These are phyloP conservation scores for Halichondria panicea DNA, from an alignment of 37 sponge, comb jelly and placozoan genomes.

Conservation along the genomic window DNA sequence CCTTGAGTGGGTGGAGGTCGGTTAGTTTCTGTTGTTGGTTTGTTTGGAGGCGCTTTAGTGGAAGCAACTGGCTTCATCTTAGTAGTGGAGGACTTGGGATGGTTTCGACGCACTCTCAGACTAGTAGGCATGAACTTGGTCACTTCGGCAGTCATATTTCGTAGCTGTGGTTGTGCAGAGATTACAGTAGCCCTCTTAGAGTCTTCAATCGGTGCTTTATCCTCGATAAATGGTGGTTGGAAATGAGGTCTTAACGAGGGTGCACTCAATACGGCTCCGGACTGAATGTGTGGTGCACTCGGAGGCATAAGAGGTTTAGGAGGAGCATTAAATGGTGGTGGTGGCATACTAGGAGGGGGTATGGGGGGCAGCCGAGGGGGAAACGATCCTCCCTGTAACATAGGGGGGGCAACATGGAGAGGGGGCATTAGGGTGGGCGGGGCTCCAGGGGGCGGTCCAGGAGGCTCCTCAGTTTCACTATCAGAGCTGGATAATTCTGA, in stretches of 20 bases:
- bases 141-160: slow-evolving; percentile 92
- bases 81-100: slow-evolving; percentile 51
- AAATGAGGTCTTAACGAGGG: slow-evolving; percentile 19
- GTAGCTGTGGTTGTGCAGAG: slow-evolving; percentile 87
- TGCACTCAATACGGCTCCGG: slow-evolving; percentile 45
- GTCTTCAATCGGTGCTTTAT: background rate
- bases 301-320: slow-evolving; percentile 55
- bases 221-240: background rate
- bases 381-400: too few relatives aligned
- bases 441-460: slow-evolving; percentile 68
- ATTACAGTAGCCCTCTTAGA: slow-evolving; percentile 44
- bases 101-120: slow-evolving; percentile 81
- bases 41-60: background rate
- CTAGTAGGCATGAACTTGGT: slow-evolving; percentile 93
- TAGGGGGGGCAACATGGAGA: slow-evolving; percentile 4
- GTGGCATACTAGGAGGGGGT: slow-evolving; percentile 70
- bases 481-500: background rate
- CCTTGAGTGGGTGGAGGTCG: slow-evolving; percentile 27
- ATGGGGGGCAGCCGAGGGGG: too few relatives aligned
- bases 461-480: slow-evolving; percentile 32
- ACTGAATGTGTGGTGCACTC: slow-evolving; percentile 61
- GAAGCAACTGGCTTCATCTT: slow-evolving; percentile 18
- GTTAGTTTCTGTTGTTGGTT: background rate
- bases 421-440: slow-evolving; percentile 40
- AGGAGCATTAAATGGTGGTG: slow-evolving; percentile 36